Conservation (phyloP, 1,140 invertebrate species). For the Heliconius himera region DNA sequence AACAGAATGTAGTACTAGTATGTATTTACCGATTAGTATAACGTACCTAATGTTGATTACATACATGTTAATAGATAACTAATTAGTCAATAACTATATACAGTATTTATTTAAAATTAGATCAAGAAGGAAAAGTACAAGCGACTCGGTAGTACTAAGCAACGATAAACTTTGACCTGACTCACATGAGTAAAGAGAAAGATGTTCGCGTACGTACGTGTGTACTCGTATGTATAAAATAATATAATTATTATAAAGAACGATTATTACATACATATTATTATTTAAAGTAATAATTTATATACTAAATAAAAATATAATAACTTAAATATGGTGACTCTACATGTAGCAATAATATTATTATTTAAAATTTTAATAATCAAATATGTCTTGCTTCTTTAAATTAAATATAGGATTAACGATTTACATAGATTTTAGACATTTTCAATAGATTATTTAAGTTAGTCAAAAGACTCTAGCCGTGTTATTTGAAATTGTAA, state of each 20-base stretch:
- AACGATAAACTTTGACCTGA: slow-evolving; percentile 63
- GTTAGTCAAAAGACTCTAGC: not conserved
- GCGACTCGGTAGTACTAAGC: slow-evolving; percentile 37
- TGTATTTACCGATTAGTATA: not conserved
- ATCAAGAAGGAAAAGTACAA: slow-evolving; percentile 73
- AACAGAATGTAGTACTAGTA: too few relatives aligned
- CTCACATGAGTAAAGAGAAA: slow-evolving; percentile 35
- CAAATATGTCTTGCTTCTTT: too few relatives aligned
- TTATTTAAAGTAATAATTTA: not conserved
- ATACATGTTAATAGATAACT: not conserved
- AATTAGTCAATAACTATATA: not conserved
- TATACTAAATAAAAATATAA: too few relatives aligned
- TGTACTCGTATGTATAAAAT: not conserved
- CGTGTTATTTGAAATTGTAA: not conserved
- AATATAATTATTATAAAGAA: not conserved
- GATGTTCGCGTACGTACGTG: not conserved
- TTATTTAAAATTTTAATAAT: too few relatives aligned
- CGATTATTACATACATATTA: not conserved
- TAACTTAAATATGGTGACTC: too few relatives aligned
- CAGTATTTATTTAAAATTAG: slow-evolving; percentile 56
- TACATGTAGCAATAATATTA: too few relatives aligned
- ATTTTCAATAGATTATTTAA: too few relatives aligned
- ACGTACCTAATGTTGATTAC: not conserved
- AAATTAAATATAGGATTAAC: too few relatives aligned
- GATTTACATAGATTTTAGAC: too few relatives aligned